Evolutionary conservation across 92 coral and sea anemone genomes (phyloP).

Genomic region (Palythoa caribaeorum): DNA sequence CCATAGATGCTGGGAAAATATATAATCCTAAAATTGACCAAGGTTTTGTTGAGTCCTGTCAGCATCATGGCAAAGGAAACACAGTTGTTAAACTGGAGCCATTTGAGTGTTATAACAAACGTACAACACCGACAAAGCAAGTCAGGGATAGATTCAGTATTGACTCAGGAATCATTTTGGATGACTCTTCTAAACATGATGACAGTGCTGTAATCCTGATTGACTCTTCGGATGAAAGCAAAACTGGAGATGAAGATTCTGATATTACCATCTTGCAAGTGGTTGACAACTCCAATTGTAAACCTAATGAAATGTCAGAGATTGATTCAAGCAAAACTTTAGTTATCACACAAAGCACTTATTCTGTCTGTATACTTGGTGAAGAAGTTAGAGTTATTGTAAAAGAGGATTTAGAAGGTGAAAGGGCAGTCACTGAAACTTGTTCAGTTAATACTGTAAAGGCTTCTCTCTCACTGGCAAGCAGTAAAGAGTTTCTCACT

Average conservation of each 20-base stretch:
- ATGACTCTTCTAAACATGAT: constrained; percentile 13
- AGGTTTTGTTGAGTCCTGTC: neutral
- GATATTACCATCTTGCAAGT: neutral
- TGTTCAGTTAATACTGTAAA: neutral
- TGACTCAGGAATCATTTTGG: neutral
- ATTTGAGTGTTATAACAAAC: no score
- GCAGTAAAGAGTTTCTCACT: neutral
- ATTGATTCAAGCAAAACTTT: neutral
- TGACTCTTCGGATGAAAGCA: constrained; percentile 2
- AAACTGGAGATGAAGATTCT: neutral
- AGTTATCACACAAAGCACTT: neutral
- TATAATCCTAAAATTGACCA: neutral
- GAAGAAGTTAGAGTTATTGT: constrained; percentile 19
- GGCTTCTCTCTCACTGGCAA: neutral
- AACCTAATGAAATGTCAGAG: neutral
- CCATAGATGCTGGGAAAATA: neutral
- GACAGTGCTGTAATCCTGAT: neutral
- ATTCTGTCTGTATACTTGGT: neutral
- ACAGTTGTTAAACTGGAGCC: neutral
- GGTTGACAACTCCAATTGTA: neutral
- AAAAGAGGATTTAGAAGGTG: neutral
- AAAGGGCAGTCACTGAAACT: neutral
- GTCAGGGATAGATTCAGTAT: neutral
- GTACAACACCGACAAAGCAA: neutral
- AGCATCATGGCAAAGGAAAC: no score